Conservation (phyloP, 2,113 vertebrate species). For the Lepisosteus oculatus region DNA sequence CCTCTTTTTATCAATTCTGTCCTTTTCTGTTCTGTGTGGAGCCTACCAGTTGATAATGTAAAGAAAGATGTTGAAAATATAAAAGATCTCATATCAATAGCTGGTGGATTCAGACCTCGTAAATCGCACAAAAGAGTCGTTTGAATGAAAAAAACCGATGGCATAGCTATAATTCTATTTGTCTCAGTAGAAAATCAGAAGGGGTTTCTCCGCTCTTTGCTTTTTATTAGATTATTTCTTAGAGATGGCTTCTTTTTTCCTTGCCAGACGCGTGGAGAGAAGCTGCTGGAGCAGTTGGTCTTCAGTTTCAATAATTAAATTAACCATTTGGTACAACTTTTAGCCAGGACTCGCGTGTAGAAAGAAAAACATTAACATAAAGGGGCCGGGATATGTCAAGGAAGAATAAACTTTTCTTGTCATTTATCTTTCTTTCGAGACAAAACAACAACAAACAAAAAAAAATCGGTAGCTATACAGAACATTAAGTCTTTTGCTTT, state of each 20-base stretch:
- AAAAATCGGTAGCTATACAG: conserved; percentile 9
- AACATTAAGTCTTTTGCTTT: conserved; percentile 32
- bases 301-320: conserved; percentile 96
- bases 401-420: conserved; percentile 64
- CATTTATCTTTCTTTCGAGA: conserved; percentile 48
- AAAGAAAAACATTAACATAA: conserved; percentile 85
- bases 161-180: conserved; percentile 95
- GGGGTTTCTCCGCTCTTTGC: conserved; percentile 92
- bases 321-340: conserved; percentile 96
- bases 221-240: conserved; percentile 97
- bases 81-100: conserved; percentile 61
- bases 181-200: conserved; percentile 92
- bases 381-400: conserved; percentile 54
- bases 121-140: conserved; percentile 74
- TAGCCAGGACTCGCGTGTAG: conserved; percentile 85
- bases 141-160: conserved; percentile 73
- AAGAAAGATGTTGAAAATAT: conserved; percentile 64
- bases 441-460: conserved; percentile 49
- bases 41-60: conserved; percentile 52
- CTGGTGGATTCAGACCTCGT: conserved; percentile 65
- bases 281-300: conserved; percentile 92
- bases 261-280: conserved; percentile 96
- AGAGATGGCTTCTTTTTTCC: conserved; percentile 80
- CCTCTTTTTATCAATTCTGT: conserved; percentile 26
- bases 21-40: too few relatives aligned